Base-by-base conservation (phyloP, 1,140 invertebrate genomes). In the Holotrichia oblita region DNA sequence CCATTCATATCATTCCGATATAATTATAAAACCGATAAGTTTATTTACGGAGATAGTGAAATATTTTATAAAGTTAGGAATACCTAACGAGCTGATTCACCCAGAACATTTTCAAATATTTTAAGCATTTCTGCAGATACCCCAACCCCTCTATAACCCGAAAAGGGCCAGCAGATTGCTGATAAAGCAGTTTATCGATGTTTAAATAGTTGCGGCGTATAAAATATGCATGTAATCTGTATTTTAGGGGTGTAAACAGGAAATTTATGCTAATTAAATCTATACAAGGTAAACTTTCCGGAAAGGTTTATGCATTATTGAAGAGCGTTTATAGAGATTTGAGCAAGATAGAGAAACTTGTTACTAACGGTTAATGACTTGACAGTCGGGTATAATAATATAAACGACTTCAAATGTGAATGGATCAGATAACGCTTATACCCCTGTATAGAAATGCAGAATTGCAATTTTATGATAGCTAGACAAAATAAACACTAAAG, bases 11-110 rank as follows among this genome's bases (percentile, higher is more conserved):
- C 27, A 34, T 34, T 34, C 27, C 27, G 4, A 34, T 2, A 34
- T 34, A 34, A 34, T 34, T 34, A 4, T 34, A 34, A 2, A 34
- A 34, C n/a, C n/a, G n/a, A n/a, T 48, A 48, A 48, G 44, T 9
- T 48, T 48, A 48, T 48, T 48, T 48, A 48, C 12, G 44, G n/a
- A 48, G 44, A 48, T 48, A 55, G 48, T 6, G 17, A 55, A 55
- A 55, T 55, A 55, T 55, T 55, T 55, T 55, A 17, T 34, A 34
- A 34, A 17, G 48, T 55, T 55, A 55, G 17, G 48, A 14, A 55
- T 55, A 55, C n/a, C 48, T 55, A 55, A 55, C 48, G 48, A 55
- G 48, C 48, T 55, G 48, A 55, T 55, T 55, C 48, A 17, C 48
- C 48, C 17, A 55, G 3, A 8, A n/a, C 44, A 3, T 48, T 48